Evolutionary conservation across 2,797 vertebrate genomes (phyloP), one percentile per base, ranked within the genome.

Genomic region (Betta splendens): DNA sequence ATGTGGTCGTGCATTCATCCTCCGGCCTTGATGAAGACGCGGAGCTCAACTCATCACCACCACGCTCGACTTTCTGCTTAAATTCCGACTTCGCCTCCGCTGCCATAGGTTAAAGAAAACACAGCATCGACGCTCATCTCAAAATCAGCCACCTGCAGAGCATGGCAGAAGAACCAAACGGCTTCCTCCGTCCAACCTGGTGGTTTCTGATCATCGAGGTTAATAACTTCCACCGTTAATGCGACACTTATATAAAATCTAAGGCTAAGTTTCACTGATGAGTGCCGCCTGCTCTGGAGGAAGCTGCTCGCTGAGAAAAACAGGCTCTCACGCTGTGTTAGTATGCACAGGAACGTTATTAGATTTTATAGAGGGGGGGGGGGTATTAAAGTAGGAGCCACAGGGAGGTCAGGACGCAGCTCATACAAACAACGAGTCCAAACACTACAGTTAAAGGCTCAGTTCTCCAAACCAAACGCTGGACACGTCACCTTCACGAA

Each of bases 41-140:
- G n/a, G n/a, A n/a, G n/a, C n/a, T n/a, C n/a, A n/a, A n/a, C n/a
- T n/a, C n/a, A n/a, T n/a, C n/a, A n/a, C n/a, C n/a, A n/a, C n/a
- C n/a, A n/a, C n/a, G 16, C 15, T 35, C 17, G 31, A 18, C 16
- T 17, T 15, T 21, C 18, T 18, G n/a, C 10, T 13, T 40, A n/a
- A 28, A 32, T 44, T 36, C 36, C 1, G 29, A 17, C 29, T 36
- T 3, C 12, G 38, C 37, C 10, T 17, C 5, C 11, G n/a, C 32
- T 4, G 2, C 9, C 5, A 23, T 11, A 9, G 7, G 17, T 20
- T 17, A 7, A 29, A 25, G 10, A 56, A 16, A 55, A 33, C 29
- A 13, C 11, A 3, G 43, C 13, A 33, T n/a, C n/a, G n/a, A n/a
- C n/a, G n/a, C n/a, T n/a, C n/a, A n/a, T 44, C 64, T 64, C 44